These are phyloP conservation scores for Thelaira solivaga DNA, from an alignment of 2,888 invertebrate genomes.

Conservation along the genomic window DNA sequence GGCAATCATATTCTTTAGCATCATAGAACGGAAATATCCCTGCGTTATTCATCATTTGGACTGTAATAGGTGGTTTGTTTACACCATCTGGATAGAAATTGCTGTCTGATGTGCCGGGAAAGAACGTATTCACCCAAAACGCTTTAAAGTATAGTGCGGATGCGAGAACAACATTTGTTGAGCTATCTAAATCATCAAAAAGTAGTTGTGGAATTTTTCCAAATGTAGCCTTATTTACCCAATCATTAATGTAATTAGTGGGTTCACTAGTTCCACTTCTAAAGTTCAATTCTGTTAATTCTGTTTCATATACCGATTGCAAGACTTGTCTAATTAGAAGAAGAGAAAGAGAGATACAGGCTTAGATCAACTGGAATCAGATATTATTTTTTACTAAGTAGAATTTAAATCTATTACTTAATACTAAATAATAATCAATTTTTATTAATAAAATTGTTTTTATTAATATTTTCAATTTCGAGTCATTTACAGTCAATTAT, in stretches of 20 bases:
- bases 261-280: conserved; percentile 72
- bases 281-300: conserved; percentile 80
- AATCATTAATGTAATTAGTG: conserved; percentile 78
- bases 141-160: conserved; percentile 82
- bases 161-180: conserved; percentile 80
- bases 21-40: conserved; percentile 80
- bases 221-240: conserved; percentile 80
- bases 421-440: too few species aligned
- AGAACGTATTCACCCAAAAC: conserved; percentile 82
- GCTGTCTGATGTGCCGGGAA: conserved; percentile 76
- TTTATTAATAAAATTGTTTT: too few species aligned
- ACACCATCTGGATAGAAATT: conserved; percentile 79
- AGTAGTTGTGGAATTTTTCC: conserved; percentile 81
- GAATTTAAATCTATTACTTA: too few species aligned
- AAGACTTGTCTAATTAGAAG: conserved; percentile 72
- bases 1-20: conserved; percentile 76
- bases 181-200: conserved; percentile 76
- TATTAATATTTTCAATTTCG: too few species aligned
- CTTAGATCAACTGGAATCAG: too few species aligned
- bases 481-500: too few species aligned
- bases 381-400: too few species aligned
- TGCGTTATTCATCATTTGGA: conserved; percentile 82
- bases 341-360: background rate
- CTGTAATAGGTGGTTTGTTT: conserved; percentile 70
- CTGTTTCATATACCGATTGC: conserved; percentile 78